Base-by-base conservation (phyloP, 2,113 vertebrate species). In the Pyrgilauda ruficollis region DNA sequence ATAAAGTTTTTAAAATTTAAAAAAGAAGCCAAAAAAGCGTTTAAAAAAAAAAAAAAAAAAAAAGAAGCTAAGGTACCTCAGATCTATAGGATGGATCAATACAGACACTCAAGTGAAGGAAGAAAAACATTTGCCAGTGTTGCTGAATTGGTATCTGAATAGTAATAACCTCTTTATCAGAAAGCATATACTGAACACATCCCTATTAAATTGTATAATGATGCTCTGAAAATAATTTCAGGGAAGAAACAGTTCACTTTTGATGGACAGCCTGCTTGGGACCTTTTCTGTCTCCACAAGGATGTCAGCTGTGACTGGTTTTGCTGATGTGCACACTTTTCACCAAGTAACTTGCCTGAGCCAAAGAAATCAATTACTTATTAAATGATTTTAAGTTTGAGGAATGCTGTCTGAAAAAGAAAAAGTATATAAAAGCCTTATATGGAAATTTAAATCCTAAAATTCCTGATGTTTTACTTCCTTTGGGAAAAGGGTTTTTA, bases 1-100 rank as follows among this genome's bases (percentile, higher is more conserved):
- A 63, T 31, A 52, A 72, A 75, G 9, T 24, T 47, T 75, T 67
- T 35, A 15, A 46, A 55, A 11, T 22, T 56, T 4, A 8, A 8
- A 52, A 61, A 37, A 28, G 37, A 37, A 27, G 55, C 9, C 1
- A n/a, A 6, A 12, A 78, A 72, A 18, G 0, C 1, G 1, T 19
- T 35, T n/a, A n/a, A n/a, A 37, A 37, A 37, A 37, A 37, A 37
- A 37, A 37, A 37, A 37, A 0, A 9, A 58, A 66, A 55, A 69
- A 70, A 39, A 13, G 28, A 91, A 46, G 5, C 4, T 78, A 37
- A 19, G 2, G 6, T 59, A 5, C 19, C 24, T 74, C 30, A 33
- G 19, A 75, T 92, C 75, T 75, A 70, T 7, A 39, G n/a, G 63
- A 33, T 6, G 82, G 33, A 7, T 52, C 73, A 84, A 55, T 52